Evolutionary conservation across 1,140 invertebrate genomes (phyloP), one percentile per base, ranked within the genome.

Genomic region (Drosophila subpulchrella): DNA sequence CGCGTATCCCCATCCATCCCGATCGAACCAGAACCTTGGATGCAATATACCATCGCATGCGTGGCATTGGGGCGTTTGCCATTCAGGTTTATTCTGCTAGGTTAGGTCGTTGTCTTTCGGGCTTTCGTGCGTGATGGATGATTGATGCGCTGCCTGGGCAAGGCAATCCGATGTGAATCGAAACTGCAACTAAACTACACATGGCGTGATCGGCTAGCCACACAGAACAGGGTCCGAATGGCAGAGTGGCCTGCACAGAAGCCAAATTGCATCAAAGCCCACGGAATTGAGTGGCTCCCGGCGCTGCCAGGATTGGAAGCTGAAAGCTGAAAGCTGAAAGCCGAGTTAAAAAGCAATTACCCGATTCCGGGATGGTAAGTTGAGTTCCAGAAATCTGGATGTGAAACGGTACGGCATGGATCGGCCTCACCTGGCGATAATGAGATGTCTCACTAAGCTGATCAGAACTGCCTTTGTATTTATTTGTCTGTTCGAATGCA

Each of bases 111-210:
- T 62, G 74, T 74, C 51, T 81, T 39, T 47, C 47, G 71, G 74
- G 63, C 47, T 81, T 48, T 57, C 42, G 72, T 88, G 83, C 83
- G 83, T 88, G 83, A 79, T 89, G 83, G 57, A 88, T 88, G 83
- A 88, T 88, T 88, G 83, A 88, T 88, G 83, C 76, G 84, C 76
- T 88, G 75, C 83, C 70, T 83, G 83, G 84, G 67, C 80, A 89
- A 83, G 67, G 72, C 83, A 75, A 89, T 86, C 81, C 72, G 73
- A 89, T 77, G 80, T 80, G 83, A 83, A 79, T 88, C 80, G 80
- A 79, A 88, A 77, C 75, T 89, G 83, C 83, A 88, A 89, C 84
- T 88, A 88, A 88, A 86, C 83, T 88, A 76, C 83, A 89, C 83
- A 84, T 89, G 58, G 84, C 84, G 84, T 89, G 84, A 84, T 84